These are phyloP conservation scores for Nycticryphes semicollaris DNA, from an alignment of 2,113 vertebrate species.

Conservation along the genomic window DNA sequence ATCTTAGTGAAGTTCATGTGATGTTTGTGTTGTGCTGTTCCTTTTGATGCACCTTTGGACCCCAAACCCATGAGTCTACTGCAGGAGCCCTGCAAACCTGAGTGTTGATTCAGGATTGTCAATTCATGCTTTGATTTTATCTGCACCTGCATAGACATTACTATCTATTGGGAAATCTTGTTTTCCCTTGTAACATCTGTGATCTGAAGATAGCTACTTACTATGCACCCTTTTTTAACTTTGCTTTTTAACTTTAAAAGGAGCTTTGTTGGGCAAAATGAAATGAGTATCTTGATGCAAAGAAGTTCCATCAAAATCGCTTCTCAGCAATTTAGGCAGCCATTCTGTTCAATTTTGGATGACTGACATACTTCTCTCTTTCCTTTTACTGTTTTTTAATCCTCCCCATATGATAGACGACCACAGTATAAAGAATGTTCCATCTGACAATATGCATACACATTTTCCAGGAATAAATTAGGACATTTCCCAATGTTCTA, in stretches of 20 bases:
- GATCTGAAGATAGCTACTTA: background rate
- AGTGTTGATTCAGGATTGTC: background rate
- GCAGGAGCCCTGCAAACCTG: background rate
- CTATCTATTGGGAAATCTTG: background rate
- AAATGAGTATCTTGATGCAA: background rate
- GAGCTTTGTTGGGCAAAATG: background rate
- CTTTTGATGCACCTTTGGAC: background rate
- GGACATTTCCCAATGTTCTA: constrained; percentile 46
- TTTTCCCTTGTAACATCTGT: background rate
- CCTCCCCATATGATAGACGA: background rate
- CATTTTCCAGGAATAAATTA: constrained; percentile 59
- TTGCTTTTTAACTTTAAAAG: background rate
- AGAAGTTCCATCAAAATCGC: background rate
- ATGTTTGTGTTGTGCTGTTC: accelerated
- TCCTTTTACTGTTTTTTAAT: background rate
- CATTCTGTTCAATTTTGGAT: background rate
- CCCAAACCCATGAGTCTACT: background rate
- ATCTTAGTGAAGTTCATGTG: background rate
- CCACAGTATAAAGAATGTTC: constrained; percentile 5
- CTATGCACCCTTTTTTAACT: background rate
- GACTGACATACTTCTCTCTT: background rate
- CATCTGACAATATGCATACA: constrained; percentile 11
- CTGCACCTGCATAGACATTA: background rate
- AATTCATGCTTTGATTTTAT: background rate
- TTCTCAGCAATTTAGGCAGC: background rate